Percentiles rank a stretch among this genome's conserved stretches.
phyloP scores from a whole-genome alignment of 2,888 invertebrate species.

The Brachylomia viminalis region DNA sequence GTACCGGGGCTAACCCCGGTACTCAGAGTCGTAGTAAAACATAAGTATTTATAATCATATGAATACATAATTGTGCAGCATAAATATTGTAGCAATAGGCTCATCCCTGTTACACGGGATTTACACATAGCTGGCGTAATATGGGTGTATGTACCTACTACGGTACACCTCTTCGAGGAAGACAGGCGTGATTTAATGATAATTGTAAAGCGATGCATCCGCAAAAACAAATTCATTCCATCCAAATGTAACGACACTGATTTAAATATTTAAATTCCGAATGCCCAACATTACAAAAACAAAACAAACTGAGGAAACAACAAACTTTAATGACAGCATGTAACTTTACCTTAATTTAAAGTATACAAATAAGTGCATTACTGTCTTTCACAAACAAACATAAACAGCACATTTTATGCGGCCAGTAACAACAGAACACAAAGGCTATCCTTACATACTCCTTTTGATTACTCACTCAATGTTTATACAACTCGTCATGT shows the following conservation, averaged over 20 bases:
- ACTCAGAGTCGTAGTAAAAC: too few species aligned
- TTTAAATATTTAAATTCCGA: constrained; percentile 26
- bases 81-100: neutral
- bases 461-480: neutral
- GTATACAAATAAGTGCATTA: constrained; percentile 19
- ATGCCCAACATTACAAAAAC: constrained; percentile 14
- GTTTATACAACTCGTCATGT: neutral
- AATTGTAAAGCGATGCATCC: neutral
- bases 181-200: neutral
- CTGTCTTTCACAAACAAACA: neutral
- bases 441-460: too few species aligned
- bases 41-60: neutral
- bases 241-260: neutral
- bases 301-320: constrained; percentile 16
- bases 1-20: too few species aligned
- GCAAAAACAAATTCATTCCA: neutral
- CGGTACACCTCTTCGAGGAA: neutral
- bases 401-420: neutral
- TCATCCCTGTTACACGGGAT: neutral
- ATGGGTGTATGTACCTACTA: neutral
- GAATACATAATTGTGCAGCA: neutral
- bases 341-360: neutral
- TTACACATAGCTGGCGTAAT: neutral
- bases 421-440: neutral
- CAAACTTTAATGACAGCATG: constrained; percentile 4